Conservation (phyloP, 2,888 invertebrate genomes). For the Drosophila anomalata region DNA sequence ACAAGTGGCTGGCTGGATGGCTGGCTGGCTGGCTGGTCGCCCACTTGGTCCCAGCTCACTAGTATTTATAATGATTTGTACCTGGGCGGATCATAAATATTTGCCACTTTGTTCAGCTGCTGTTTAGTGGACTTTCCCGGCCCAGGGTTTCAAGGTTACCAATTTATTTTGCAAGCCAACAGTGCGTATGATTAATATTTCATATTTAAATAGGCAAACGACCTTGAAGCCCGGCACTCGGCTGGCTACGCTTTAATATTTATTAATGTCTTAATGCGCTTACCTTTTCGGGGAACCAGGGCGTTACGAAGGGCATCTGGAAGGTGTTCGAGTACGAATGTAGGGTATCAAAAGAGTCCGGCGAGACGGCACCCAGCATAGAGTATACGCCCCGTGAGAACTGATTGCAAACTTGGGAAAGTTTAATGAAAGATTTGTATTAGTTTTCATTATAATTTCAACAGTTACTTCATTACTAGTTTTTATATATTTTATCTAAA, state of each 20-base stretch:
- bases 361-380: constrained; percentile 95
- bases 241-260: constrained; percentile 54
- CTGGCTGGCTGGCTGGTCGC: not conserved
- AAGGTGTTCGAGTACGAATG: constrained; percentile 97
- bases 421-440: not conserved
- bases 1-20: constrained; percentile 4
- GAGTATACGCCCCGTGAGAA: constrained; percentile 95
- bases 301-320: constrained; percentile 97
- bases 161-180: constrained; percentile 64
- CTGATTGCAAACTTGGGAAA: constrained; percentile 92
- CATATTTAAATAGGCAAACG: constrained; percentile 73
- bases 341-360: constrained; percentile 96
- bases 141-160: constrained; percentile 62
- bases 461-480: not conserved
- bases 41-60: constrained; percentile 24
- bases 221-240: constrained; percentile 20
- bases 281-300: constrained; percentile 97
- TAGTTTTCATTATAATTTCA: not conserved
- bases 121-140: constrained; percentile 3
- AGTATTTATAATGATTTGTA: constrained; percentile 74
- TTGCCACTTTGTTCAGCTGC: constrained; percentile 31
- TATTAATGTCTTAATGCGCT: constrained; percentile 69
- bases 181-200: constrained; percentile 81
- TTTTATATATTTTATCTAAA: not conserved
- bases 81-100: constrained; percentile 68